phyloP scores from a whole-genome alignment of 2,888 invertebrate genomes.

The Hypena proboscidalis region DNA sequence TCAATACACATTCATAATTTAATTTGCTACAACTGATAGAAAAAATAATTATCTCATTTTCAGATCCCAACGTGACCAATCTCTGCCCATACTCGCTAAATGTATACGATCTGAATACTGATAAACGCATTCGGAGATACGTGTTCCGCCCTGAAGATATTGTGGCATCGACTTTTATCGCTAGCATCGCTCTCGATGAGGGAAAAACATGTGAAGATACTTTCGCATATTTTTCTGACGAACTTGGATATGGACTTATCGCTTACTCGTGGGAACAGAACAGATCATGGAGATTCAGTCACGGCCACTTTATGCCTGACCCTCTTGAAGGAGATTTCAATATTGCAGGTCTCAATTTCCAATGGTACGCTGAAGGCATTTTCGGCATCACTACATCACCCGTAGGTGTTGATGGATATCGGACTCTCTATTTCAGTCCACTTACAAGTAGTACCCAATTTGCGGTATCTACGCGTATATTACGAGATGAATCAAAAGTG shows the following conservation, averaged over 20 bases:
- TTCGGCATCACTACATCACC: slow-evolving; percentile 92
- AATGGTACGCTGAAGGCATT: slow-evolving; percentile 93
- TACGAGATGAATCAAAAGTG: slow-evolving; percentile 88
- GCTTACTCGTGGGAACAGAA: slow-evolving; percentile 91
- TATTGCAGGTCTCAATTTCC: slow-evolving; percentile 92
- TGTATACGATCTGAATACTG: slow-evolving; percentile 90
- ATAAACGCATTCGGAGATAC: slow-evolving; percentile 88
- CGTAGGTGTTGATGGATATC: slow-evolving; percentile 87
- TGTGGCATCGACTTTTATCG: slow-evolving; percentile 91
- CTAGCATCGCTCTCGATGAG: slow-evolving; percentile 93
- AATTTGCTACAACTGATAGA: not conserved
- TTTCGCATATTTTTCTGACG: slow-evolving; percentile 92
- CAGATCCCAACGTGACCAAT: slow-evolving; percentile 85
- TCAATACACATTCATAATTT: too few species aligned
- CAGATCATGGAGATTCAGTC: slow-evolving; percentile 91
- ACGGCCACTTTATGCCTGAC: slow-evolving; percentile 93
- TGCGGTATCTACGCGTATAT: slow-evolving; percentile 90
- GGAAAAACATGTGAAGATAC: slow-evolving; percentile 91
- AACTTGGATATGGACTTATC: slow-evolving; percentile 92
- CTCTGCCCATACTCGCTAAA: slow-evolving; percentile 92
- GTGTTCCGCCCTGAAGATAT: slow-evolving; percentile 90
- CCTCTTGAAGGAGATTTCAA: slow-evolving; percentile 92
- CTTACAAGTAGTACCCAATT: slow-evolving; percentile 92
- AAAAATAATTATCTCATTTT: slow-evolving; percentile 34
- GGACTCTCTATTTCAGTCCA: slow-evolving; percentile 91